Base-by-base conservation (phyloP, 2,113 vertebrate species). In the sheep (Ovis aries) region DNA sequence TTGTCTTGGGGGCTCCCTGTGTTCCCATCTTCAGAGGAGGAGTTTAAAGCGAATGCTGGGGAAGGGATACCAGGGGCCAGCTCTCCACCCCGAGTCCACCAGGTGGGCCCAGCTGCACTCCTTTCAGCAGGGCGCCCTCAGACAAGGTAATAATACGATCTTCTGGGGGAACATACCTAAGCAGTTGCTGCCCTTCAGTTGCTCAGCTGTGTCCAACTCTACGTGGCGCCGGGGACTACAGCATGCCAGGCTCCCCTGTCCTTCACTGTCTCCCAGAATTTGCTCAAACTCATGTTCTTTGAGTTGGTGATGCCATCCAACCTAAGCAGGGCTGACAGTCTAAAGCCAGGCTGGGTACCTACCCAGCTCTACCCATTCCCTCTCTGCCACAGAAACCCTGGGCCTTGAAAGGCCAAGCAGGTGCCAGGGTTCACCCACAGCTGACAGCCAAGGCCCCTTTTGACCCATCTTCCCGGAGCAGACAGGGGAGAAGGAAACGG, bases 1-100 rank as follows among this genome's bases (percentile, higher is more conserved):
- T 95, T 62, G 62, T 83, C 89, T 50, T 62, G 80, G 92, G 97
- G 96, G 95, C 53, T 94, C 89, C 45, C 1, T 11, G 53, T 86
- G 96, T 96, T 92, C 53, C 29, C 36, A 15, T 36, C 45, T 3
- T 9, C 16, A 11, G 43, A 83, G 59, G 43, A 67, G 23, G 80
- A 59, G 82, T 43, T 78, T 10, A 19, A 52, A 92, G 48, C 29
- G 88, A 91, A 64, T 29, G 82, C 40, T 6, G 78, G 17, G 52
- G 43, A 59, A 1, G 8, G 33, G 57, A 55, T 5, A 19, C 31
- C 11, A 3, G 59, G 27, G 43, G 27, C 86, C 83, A 57, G 67
- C 52, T 55, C 50, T 52, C 78, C 2, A 19, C 36, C 62, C 31
- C 6, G 19, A 5, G 2, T 23, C 52, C 19, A 23, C 31, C 13